These are phyloP conservation scores for Epistrophe grossulariae DNA, from an alignment of 2,888 invertebrate species.

Conservation along the genomic window DNA sequence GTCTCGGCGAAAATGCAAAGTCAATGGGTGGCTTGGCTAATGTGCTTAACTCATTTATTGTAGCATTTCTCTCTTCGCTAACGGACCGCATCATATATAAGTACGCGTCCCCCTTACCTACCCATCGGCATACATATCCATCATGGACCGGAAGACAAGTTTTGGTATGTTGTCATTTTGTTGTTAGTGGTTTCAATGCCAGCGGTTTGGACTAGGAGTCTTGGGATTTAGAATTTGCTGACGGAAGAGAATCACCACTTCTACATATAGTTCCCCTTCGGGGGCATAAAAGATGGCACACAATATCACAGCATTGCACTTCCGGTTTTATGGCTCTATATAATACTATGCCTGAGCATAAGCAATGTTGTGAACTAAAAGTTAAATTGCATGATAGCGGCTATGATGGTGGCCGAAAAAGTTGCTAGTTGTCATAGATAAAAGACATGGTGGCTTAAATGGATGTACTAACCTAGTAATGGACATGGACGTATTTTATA, in stretches of 20 bases:
- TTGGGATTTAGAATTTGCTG: conserved; percentile 71
- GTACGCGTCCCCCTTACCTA: not conserved
- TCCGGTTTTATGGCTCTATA: conserved; percentile 69
- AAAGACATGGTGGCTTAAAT: not conserved
- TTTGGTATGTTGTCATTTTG: conserved; percentile 49
- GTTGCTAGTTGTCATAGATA: conserved; percentile 32
- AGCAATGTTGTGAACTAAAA: conserved; percentile 75
- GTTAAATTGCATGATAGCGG: conserved; percentile 71
- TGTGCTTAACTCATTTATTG: conserved; percentile 58
- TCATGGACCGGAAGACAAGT: conserved; percentile 67
- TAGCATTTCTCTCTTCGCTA: conserved; percentile 9
- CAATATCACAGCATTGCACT: conserved; percentile 74
- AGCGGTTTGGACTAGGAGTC: conserved; percentile 51
- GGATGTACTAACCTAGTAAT: not conserved
- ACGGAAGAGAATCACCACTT: conserved; percentile 49
- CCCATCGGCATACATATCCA: conserved; percentile 18
- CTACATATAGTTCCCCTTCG: conserved; percentile 9
- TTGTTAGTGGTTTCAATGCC: conserved; percentile 11
- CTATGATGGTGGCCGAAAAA: conserved; percentile 24
- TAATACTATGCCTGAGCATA: conserved; percentile 62
- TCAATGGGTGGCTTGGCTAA: conserved; percentile 67
- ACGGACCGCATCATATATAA: conserved; percentile 23
- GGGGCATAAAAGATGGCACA: conserved; percentile 70
- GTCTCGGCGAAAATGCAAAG: conserved; percentile 31
- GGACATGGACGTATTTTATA: too few species aligned